A percentile compares a stretch with the other conserved stretches of the same genome.
phyloP scores from a whole-genome alignment of 2,888 invertebrate species.

The Sinohyriopsis cumingii region DNA sequence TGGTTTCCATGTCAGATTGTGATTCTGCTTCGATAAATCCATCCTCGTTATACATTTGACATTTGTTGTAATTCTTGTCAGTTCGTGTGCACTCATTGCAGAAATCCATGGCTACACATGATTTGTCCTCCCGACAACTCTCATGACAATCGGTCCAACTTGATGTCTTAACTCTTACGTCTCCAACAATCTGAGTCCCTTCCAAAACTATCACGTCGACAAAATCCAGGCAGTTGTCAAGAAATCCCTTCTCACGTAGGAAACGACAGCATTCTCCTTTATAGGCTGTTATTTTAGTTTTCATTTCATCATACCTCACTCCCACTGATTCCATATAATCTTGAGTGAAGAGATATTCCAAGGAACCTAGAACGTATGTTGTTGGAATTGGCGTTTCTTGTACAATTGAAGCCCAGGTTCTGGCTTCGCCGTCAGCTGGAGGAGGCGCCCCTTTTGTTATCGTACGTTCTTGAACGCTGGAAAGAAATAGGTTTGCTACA shows the following conservation, averaged over 20 bases:
- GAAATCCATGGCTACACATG: too few relatives aligned
- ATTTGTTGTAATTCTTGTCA: too few relatives aligned
- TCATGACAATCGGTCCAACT: too few relatives aligned
- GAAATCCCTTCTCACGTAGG: slow-evolving; percentile 1
- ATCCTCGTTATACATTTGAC: too few relatives aligned
- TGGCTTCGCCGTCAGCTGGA: slow-evolving; percentile 16
- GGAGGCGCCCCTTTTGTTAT: slow-evolving; percentile 20
- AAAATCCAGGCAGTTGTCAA: slow-evolving; percentile 7
- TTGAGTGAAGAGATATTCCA: slow-evolving; percentile 20
- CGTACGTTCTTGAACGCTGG: slow-evolving; percentile 14
- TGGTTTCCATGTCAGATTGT: too few relatives aligned
- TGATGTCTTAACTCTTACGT: too few relatives aligned
- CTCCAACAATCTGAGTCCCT: too few relatives aligned
- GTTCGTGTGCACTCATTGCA: too few relatives aligned
- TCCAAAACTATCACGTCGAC: too few relatives aligned
- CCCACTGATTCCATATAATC: slow-evolving; percentile 10
- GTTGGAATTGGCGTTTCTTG: slow-evolving; percentile 19
- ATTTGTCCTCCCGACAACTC: too few relatives aligned
- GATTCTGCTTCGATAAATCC: too few relatives aligned
- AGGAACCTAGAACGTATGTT: slow-evolving; percentile 8
- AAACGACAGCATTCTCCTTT: slow-evolving; percentile 7
- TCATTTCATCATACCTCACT: slow-evolving; percentile 11
- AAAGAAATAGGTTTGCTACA: slow-evolving; percentile 8
- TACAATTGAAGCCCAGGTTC: slow-evolving; percentile 21
- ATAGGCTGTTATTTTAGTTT: slow-evolving; percentile 2